phyloP scores from a whole-genome alignment of 2,888 invertebrate species.

The Linnaemya vulpina region DNA sequence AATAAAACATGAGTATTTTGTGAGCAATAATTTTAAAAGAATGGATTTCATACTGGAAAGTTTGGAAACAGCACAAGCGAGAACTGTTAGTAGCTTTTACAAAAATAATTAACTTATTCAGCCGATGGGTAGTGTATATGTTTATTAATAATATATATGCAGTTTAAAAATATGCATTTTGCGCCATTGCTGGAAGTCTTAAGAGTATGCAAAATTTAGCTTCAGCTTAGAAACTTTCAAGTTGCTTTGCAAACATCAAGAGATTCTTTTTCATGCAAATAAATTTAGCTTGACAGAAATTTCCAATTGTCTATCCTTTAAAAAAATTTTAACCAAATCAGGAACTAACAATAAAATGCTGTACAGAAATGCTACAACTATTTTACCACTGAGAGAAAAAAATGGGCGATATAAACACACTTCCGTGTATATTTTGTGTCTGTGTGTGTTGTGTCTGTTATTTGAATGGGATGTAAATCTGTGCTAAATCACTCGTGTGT shows the following conservation, averaged over 20 bases:
- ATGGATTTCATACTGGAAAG: too few relatives aligned
- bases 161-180: too few relatives aligned
- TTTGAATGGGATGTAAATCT: slow-evolving; percentile 62
- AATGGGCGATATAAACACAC: neutral
- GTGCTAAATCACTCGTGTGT: slow-evolving; percentile 65
- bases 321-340: slow-evolving; percentile 34
- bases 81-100: too few relatives aligned
- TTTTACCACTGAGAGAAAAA: slow-evolving; percentile 1
- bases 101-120: too few relatives aligned
- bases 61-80: too few relatives aligned
- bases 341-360: slow-evolving; percentile 5
- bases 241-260: neutral
- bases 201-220: neutral
- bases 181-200: neutral
- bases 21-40: too few relatives aligned
- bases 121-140: too few relatives aligned
- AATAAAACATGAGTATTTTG: neutral
- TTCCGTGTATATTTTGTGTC: neutral
- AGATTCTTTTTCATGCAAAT: neutral
- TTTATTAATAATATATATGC: too few relatives aligned
- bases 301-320: slow-evolving; percentile 23
- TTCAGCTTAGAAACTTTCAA: neutral
- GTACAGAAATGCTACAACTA: neutral
- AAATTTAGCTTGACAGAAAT: slow-evolving; percentile 26
- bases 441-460: neutral